Base-by-base conservation (phyloP, 1,140 invertebrate genomes). In the Megalopta genalis region DNA sequence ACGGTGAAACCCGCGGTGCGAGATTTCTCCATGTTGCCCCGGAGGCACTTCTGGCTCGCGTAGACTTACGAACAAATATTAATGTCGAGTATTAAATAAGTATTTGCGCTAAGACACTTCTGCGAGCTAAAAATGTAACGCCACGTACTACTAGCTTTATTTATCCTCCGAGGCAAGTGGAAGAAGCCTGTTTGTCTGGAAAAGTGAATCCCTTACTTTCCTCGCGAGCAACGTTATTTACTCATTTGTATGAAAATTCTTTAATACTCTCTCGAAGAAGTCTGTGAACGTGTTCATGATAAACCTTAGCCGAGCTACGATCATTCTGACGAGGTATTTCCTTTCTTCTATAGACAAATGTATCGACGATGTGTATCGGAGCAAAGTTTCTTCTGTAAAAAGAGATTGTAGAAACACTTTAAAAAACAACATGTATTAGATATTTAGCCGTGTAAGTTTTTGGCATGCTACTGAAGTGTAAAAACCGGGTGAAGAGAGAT, bases 401-500 rank as follows among this genome's bases (percentile, higher is more conserved):
- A 78, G 42, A 79, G 54, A 49, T 71, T 79, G 77, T 79, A 79
- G 76, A 79, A 79, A 79, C 71, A 74, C 54, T 60, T 72, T 67
- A 60, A 73, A 39, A n/a, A 12, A 46, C 1, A 46, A 46, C 25
- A 46, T 60, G 46, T 60, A 78, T 27, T 78, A 72, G 46, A 72
- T 78, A 78, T 60, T 69, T 79, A 78, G 46, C 49, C 42, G 7
- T 39, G 77, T 79, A 79, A 66, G 77, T 66, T 77, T 77, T 37
- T 54, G 66, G 62, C 74, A 71, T 72, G 77, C 81, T 83, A 80
- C 60, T 80, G 81, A 80, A 49, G 71, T 82, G 80, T 82, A 82
- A 65, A 82, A 82, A 82, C 76, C 52, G 77, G 80, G 80, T 82
- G 69, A 73, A 73, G 77, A 73, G 57, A 52, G 49, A 66, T 64